Base-by-base conservation (phyloP, 2,888 invertebrate species). In the Crocallis elinguaria region DNA sequence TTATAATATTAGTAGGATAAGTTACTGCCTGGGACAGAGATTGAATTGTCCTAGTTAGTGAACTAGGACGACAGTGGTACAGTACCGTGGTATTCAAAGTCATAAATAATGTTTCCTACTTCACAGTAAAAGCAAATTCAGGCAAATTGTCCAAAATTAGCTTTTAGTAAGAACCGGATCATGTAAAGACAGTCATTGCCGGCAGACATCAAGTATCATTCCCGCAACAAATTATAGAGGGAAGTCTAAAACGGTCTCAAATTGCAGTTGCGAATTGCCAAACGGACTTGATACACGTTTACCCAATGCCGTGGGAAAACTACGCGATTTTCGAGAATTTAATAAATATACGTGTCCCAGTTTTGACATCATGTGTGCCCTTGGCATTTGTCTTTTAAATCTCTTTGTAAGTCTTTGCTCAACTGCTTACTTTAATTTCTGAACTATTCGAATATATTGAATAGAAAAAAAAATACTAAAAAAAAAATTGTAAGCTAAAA, bases 281-380 rank as follows among this genome's bases (percentile, higher is more conserved):
- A 57, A 62, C 51, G 49, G 41, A 44, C 41, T 49, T 55, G 44
- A 57, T 56, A 56, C 30, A 19, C 36, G 8, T 46, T 60, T 60
- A 36, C 44, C 29, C 44, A 60, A 62, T 57, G 45, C 19, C 62
- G 62, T 60, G 60, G 56, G 62, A 62, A 52, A 39, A 23, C 3
- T n/a, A n/a, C 19, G 27, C 36, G 36, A 25, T n/a, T 11, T 21
- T 37, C 21, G 11, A 43, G 21, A 32, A 37, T 19, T 23, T 13
- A 11, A 21, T 30, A 14, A 29, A 41, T 41, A 21, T n/a, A 21
- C 38, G 43, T 53, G 42, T 53, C 46, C 41, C 42, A 48, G 44
- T 38, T 37, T 30, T 45, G 16, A 25, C 21, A 44, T 48, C 19
- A 30, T 30, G 30, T 36, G 8, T 51, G 41, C 37, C 53, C 53